Percentiles rank a stretch among this genome's conserved stretches.
These are phyloP conservation scores for Anarrhichthys ocellatus DNA, from an alignment of 2,113 vertebrate species.

Conservation along the genomic window DNA sequence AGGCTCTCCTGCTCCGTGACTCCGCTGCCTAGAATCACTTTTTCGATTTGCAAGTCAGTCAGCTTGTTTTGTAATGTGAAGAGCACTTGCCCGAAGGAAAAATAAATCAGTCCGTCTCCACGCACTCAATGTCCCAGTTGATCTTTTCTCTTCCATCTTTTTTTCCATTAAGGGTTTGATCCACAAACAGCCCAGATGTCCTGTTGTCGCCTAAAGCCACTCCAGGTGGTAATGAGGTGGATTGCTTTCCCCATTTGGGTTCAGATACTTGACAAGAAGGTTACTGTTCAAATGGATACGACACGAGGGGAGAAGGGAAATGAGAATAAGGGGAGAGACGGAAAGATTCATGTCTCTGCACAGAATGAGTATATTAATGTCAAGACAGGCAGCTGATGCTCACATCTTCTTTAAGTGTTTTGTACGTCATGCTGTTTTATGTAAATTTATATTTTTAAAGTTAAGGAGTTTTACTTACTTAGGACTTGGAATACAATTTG, in stretches of 20 bases:
- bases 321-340: background rate
- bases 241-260: constrained; percentile 38
- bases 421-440: background rate
- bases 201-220: constrained; percentile 18
- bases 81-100: constrained; percentile 13
- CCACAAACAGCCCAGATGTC: constrained; percentile 14
- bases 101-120: background rate
- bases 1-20: background rate
- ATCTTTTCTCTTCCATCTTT: constrained; percentile 32
- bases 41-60: constrained; percentile 16
- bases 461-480: background rate
- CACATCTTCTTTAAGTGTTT: constrained; percentile 1
- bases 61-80: constrained; percentile 24
- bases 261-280: constrained; percentile 25
- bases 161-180: constrained; percentile 25
- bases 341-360: background rate
- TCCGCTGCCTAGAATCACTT: background rate
- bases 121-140: background rate
- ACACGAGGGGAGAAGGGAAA: constrained; percentile 13
- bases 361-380: constrained; percentile 16
- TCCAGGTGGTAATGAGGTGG: constrained; percentile 33
- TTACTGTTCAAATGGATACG: constrained; percentile 5
- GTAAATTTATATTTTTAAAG: background rate
- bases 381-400: constrained; percentile 15
- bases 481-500: background rate